phyloP scores from a whole-genome alignment of 2,888 invertebrate genomes.

The Achlya flavicornis region DNA sequence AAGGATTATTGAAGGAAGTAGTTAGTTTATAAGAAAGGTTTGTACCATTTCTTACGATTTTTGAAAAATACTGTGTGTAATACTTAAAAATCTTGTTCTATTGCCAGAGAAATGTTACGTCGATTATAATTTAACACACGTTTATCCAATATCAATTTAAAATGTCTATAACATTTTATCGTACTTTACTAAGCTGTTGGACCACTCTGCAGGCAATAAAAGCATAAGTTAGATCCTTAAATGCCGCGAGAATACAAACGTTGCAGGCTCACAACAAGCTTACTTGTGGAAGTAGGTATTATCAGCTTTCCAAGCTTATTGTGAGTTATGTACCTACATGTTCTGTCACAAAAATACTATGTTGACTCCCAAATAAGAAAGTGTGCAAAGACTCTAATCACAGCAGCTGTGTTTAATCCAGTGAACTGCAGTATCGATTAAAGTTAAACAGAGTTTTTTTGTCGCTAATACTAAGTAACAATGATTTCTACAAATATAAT shows the following conservation, averaged over 20 bases:
- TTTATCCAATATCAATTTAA: not conserved
- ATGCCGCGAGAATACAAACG: conserved; percentile 9
- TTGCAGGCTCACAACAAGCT: conserved; percentile 14
- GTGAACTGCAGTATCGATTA: no score
- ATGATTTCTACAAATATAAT: not conserved
- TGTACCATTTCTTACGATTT: not conserved
- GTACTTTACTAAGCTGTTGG: not conserved
- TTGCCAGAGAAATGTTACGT: not conserved
- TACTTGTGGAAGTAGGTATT: conserved; percentile 12
- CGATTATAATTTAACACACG: not conserved
- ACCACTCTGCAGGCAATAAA: not conserved
- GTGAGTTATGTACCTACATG: conserved; percentile 11
- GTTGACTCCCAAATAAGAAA: not conserved
- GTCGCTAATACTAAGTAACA: no score
- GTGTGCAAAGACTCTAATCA: not conserved
- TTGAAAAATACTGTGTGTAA: not conserved
- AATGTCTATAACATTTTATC: not conserved
- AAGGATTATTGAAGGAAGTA: conserved; percentile 2
- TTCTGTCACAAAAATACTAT: not conserved
- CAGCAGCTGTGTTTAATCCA: not conserved
- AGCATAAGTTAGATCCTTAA: conserved; percentile 6
- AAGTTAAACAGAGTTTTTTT: no score
- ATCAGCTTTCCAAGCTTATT: conserved; percentile 13
- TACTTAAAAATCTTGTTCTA: not conserved
- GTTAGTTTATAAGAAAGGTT: not conserved